Evolutionary conservation across 2,113 vertebrate species (phyloP).

Genomic region (Meleagris gallopavo): DNA sequence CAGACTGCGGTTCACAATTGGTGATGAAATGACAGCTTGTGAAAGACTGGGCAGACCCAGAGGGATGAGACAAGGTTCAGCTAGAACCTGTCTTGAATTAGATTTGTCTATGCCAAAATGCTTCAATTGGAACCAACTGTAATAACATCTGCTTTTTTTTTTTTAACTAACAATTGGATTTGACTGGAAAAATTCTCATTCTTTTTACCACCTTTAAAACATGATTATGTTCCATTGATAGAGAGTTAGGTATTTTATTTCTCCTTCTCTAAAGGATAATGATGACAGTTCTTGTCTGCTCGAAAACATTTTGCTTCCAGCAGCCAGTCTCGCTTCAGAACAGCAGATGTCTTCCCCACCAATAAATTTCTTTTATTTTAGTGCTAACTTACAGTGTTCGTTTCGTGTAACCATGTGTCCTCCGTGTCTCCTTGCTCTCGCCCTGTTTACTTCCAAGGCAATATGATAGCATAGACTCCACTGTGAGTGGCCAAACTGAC

Average conservation of each 20-base stretch:
- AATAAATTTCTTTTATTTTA: neutral
- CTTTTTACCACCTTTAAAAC: neutral
- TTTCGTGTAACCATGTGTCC: constrained; percentile 1
- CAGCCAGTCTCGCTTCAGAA: neutral
- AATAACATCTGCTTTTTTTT: rapidly evolving
- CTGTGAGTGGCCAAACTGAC: constrained; percentile 62
- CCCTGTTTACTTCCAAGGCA: constrained; percentile 45
- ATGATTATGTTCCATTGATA: neutral
- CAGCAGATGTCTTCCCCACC: neutral
- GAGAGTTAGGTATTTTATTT: neutral
- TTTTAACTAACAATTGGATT: neutral
- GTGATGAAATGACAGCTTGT: neutral
- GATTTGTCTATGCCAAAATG: neutral
- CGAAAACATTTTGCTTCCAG: neutral
- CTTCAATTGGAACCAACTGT: neutral
- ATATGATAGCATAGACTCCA: constrained; percentile 56
- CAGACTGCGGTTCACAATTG: neutral
- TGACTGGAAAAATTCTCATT: neutral
- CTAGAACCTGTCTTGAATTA: neutral
- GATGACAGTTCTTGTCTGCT: neutral
- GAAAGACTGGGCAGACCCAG: neutral
- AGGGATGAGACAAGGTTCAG: neutral
- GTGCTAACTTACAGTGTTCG: neutral
- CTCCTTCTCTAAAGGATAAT: neutral
- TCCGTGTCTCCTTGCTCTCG: constrained; percentile 24